These are phyloP conservation scores for Drosophila mercatorum DNA, from an alignment of 2,888 invertebrate genomes.

Conservation along the genomic window DNA sequence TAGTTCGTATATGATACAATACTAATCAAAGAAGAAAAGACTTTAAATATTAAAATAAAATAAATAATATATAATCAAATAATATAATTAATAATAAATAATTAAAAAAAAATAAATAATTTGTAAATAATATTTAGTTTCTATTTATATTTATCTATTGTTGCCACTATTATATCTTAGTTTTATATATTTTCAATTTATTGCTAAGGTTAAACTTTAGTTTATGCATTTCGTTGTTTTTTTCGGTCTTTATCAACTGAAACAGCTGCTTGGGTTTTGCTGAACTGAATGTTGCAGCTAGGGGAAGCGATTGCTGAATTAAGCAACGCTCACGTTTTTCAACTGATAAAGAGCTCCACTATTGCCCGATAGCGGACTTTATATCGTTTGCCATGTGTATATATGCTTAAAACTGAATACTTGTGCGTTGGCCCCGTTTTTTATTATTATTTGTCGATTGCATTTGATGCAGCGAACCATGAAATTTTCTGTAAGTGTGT, in stretches of 20 bases:
- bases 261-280: conserved; percentile 26
- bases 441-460: conserved; percentile 14
- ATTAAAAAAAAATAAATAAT: no score
- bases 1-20: no score
- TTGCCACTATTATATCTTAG: no score
- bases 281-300: conserved; percentile 19
- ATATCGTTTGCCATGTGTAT: conserved; percentile 4
- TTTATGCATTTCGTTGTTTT: not conserved
- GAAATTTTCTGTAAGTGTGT: conserved; percentile 17
- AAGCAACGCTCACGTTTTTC: conserved; percentile 41
- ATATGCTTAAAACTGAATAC: not conserved
- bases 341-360: conserved; percentile 32
- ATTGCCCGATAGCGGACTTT: conserved; percentile 29
- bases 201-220: not conserved
- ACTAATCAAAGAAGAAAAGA: no score
- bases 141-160: no score
- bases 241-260: conserved; percentile 14
- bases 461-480: conserved; percentile 41
- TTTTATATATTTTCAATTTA: not conserved
- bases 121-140: no score
- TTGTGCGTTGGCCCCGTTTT: conserved; percentile 10
- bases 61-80: no score
- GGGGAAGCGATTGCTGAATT: conserved; percentile 40
- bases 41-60: no score
- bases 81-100: no score